phyloP scores from a whole-genome alignment of 2,888 invertebrate species.

The Drosophila koepferae region DNA sequence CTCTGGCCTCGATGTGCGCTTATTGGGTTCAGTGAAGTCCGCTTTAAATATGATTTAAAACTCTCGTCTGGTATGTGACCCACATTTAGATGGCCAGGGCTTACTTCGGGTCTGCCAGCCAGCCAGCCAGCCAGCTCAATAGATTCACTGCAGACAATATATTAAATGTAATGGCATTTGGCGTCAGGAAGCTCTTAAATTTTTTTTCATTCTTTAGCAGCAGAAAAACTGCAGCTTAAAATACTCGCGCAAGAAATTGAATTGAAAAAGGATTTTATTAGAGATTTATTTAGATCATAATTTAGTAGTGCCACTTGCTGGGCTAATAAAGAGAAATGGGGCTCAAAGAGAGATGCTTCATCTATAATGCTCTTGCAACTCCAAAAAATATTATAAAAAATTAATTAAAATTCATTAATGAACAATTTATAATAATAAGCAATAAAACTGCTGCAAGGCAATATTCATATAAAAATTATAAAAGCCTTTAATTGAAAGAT shows the following conservation, averaged over 20 bases:
- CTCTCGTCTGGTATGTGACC: constrained; percentile 66
- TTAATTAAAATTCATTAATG: not conserved
- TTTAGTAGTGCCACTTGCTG: not conserved
- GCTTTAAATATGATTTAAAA: constrained; percentile 78
- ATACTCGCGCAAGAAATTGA: constrained; percentile 25
- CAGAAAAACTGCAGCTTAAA: constrained; percentile 25
- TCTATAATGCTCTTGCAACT: not conserved
- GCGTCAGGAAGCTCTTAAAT: constrained; percentile 58
- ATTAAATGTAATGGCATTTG: constrained; percentile 59
- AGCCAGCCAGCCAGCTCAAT: constrained; percentile 25
- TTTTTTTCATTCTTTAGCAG: constrained; percentile 12
- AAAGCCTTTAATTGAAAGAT: constrained; percentile 6
- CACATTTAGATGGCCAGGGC: constrained; percentile 52
- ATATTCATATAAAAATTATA: not conserved
- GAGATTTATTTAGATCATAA: constrained; percentile 21
- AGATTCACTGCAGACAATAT: constrained; percentile 62
- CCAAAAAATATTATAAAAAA: not conserved
- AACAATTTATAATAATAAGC: not conserved
- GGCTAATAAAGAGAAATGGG: not conserved
- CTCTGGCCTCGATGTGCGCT: constrained; percentile 24
- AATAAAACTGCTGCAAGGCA: not conserved
- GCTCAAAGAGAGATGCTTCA: no score
- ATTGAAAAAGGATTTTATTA: constrained; percentile 18
- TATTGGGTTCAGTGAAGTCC: constrained; percentile 30
- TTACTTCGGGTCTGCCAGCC: constrained; percentile 33